Conservation (phyloP, 1,140 invertebrate genomes). For the Zaprionus lachaisei region DNA sequence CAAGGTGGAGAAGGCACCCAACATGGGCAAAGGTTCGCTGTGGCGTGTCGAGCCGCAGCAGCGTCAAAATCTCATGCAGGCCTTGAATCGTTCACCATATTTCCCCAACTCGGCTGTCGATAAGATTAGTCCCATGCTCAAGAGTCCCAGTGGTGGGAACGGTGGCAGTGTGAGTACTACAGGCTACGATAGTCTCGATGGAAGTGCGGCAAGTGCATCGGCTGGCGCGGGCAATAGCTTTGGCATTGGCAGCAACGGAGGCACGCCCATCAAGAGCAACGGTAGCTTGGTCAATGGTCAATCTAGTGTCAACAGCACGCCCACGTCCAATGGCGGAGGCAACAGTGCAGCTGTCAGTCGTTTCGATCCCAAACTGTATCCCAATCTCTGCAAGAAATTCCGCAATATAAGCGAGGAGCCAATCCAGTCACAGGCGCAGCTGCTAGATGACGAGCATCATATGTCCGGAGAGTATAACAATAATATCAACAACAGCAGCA, state of each 20-base stretch:
- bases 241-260: background rate
- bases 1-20: slow-evolving; percentile 96
- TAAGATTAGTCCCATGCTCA: slow-evolving; percentile 76
- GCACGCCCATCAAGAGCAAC: slow-evolving; percentile 57
- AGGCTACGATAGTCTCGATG: slow-evolving; percentile 56
- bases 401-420: slow-evolving; percentile 64
- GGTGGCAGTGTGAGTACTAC: slow-evolving; percentile 1
- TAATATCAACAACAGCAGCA: slow-evolving; percentile 35
- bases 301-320: slow-evolving; percentile 13
- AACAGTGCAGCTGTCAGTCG: slow-evolving; percentile 38
- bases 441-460: slow-evolving; percentile 54
- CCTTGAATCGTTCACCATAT: slow-evolving; percentile 92
- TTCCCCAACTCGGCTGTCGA: slow-evolving; percentile 87
- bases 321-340: slow-evolving; percentile 28
- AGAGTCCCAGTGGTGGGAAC: slow-evolving; percentile 54
- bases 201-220: background rate
- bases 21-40: slow-evolving; percentile 96
- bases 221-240: background rate
- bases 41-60: slow-evolving; percentile 97
- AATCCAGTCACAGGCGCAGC: slow-evolving; percentile 13
- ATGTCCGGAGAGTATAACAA: slow-evolving; percentile 62
- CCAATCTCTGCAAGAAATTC: slow-evolving; percentile 78
- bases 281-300: slow-evolving; percentile 47
- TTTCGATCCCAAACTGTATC: slow-evolving; percentile 79
- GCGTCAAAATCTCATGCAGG: slow-evolving; percentile 93